These are phyloP conservation scores for Semibalanus balanoides DNA, from an alignment of 1,140 invertebrate genomes.

Conservation along the genomic window DNA sequence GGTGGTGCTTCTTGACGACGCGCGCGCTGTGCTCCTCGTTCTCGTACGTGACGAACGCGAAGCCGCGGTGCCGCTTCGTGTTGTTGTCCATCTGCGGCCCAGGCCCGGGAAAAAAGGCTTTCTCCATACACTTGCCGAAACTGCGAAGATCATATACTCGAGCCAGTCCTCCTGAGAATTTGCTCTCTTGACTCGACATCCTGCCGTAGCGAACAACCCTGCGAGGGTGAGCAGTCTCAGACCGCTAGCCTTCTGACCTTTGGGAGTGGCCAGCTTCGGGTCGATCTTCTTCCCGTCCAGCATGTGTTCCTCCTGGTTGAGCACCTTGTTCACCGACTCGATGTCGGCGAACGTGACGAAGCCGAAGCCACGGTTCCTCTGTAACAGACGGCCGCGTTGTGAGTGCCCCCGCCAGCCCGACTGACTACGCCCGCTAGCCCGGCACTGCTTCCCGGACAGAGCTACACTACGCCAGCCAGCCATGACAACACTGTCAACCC, in stretches of 20 bases:
- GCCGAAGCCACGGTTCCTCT: slow-evolving; percentile 83
- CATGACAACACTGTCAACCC: too few relatives aligned
- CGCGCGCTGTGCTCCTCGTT: slow-evolving; percentile 75
- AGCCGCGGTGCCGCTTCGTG: slow-evolving; percentile 75
- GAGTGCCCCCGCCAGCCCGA: background rate
- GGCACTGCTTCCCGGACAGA: background rate
- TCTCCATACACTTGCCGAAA: slow-evolving; percentile 79
- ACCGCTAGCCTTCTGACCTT: slow-evolving; percentile 49
- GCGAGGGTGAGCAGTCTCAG: slow-evolving; percentile 43
- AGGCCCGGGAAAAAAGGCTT: too few relatives aligned
- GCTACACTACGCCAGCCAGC: background rate
- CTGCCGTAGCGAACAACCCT: slow-evolving; percentile 84
- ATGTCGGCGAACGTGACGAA: slow-evolving; percentile 86
- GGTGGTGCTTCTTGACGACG: slow-evolving; percentile 82
- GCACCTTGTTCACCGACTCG: slow-evolving; percentile 72
- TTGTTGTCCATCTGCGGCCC: slow-evolving; percentile 91
- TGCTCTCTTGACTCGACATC: slow-evolving; percentile 79
- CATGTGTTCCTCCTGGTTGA: slow-evolving; percentile 76
- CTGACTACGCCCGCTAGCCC: background rate
- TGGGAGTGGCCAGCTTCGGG: slow-evolving; percentile 79
- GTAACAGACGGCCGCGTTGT: slow-evolving; percentile 30
- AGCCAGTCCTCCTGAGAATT: slow-evolving; percentile 79
- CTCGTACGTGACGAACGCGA: slow-evolving; percentile 84
- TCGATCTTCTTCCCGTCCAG: slow-evolving; percentile 89
- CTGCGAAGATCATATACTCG: slow-evolving; percentile 80